Base-by-base conservation (phyloP, 2,888 invertebrate species). In the Cheilosia scutellata region DNA sequence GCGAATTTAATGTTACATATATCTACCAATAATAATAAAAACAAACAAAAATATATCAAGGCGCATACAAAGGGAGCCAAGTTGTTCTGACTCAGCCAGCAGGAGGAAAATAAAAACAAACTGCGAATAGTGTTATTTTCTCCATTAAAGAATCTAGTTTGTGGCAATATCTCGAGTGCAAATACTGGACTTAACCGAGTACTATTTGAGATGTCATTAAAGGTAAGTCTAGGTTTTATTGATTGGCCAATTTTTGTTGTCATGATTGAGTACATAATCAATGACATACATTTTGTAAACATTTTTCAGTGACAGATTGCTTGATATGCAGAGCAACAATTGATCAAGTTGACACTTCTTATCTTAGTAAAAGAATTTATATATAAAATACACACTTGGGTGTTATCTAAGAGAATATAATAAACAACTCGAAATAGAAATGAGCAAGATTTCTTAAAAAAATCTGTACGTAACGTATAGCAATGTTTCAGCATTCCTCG, bases 171-270 rank as follows among this genome's bases (percentile, higher is more conserved):
- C 33, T 16, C 27, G 40, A 53, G 33, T 29, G 2, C 37, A 37
- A 37, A 37, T 37, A 37, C 37, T 11, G 29, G 51, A 57, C n/a
- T 33, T 7, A 49, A 3, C 37, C 20, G 11, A 53, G n/a, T 37
- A 49, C 11, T 40, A 33, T n/a, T 31, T 25, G 49, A 11, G 47
- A 84, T 84, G 84, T 84, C 84, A 63, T 71, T 84, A 16, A 84
- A 84, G 84, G 84, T 75, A 76, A 71, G 84, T 77, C 16, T 53
- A 49, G 37, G 37, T 4, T 9, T 37, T 37, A 11, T 11, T 37
- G 11, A 4, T 37, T 37, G 37, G 4, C 9, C 11, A 37, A 37
- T 60, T 47, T 29, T 40, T 27, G 3, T 9, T 11, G 6, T 31
- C 25, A 13, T 55, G 25, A 29, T 68, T 49, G 29, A 29, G 6